A percentile compares a stretch with the other conserved stretches of the same genome.
phyloP scores from a whole-genome alignment of 2,797 vertebrate genomes.

The Sphenodon punctatus region DNA sequence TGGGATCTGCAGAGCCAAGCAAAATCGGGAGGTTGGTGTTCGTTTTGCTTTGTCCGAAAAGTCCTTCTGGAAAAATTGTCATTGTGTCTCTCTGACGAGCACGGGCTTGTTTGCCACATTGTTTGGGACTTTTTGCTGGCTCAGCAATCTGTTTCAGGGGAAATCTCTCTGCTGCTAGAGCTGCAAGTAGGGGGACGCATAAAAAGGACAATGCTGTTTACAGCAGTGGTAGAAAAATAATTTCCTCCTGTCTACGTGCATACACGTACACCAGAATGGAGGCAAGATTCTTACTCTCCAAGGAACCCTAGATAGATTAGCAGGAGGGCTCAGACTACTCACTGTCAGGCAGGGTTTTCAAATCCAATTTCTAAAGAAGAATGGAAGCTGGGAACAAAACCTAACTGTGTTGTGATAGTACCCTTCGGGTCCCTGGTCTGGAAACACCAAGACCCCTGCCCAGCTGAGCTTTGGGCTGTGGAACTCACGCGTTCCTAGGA shows the following conservation, averaged over 20 bases:
- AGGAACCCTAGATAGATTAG: neutral
- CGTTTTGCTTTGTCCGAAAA: constrained; percentile 64
- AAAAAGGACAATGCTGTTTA: constrained; percentile 66
- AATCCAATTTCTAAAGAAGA: too few relatives aligned
- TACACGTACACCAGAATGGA: too few relatives aligned
- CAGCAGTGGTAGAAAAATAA: constrained; percentile 7
- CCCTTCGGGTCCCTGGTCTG: too few relatives aligned
- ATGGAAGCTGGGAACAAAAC: too few relatives aligned
- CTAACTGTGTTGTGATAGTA: too few relatives aligned
- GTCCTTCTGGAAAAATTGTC: constrained; percentile 84
- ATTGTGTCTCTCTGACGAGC: constrained; percentile 67
- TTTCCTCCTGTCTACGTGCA: too few relatives aligned
- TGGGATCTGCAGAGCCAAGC: constrained; percentile 69
- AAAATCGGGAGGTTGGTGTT: constrained; percentile 37
- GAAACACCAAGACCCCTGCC: too few relatives aligned
- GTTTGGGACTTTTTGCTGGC: constrained; percentile 70
- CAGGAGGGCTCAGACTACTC: neutral
- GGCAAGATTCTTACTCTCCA: neutral
- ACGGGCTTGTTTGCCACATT: constrained; percentile 59
- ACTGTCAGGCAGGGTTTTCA: neutral
- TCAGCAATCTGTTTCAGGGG: constrained; percentile 81
- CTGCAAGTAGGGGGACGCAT: constrained; percentile 63
- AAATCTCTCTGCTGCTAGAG: constrained; percentile 75
- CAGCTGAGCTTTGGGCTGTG: too few relatives aligned
- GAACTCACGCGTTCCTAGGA: too few relatives aligned